phyloP scores from a whole-genome alignment of 2,888 invertebrate genomes.

The Drosophila birchii region DNA sequence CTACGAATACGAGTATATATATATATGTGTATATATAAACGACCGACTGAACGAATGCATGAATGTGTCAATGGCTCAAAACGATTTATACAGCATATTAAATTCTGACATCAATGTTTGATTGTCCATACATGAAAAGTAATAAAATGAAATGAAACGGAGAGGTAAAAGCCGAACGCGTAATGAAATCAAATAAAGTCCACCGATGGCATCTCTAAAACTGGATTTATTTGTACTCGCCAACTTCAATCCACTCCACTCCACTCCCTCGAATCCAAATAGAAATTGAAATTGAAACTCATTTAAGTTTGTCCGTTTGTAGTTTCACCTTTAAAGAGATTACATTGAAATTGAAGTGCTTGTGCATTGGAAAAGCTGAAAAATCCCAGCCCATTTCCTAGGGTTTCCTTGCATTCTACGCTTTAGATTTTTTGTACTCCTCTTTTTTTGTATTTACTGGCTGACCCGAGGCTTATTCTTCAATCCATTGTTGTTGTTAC shows the following conservation, averaged over 20 bases:
- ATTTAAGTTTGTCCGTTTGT: slow-evolving; percentile 65
- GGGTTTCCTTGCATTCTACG: slow-evolving; percentile 28
- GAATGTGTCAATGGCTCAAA: slow-evolving; percentile 81
- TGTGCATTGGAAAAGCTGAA: slow-evolving; percentile 34
- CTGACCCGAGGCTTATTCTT: slow-evolving; percentile 68
- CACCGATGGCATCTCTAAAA: slow-evolving; percentile 55
- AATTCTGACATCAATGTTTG: slow-evolving; percentile 81
- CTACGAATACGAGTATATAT: slow-evolving; percentile 24
- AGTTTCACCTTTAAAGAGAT: slow-evolving; percentile 77
- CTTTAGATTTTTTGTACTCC: not conserved
- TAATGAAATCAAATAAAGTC: slow-evolving; percentile 74
- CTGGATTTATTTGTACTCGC: slow-evolving; percentile 57
- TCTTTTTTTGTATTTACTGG: slow-evolving; percentile 36
- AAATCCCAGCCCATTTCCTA: slow-evolving; percentile 11
- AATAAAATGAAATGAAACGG: slow-evolving; percentile 37
- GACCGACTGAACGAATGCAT: slow-evolving; percentile 65
- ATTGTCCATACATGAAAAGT: slow-evolving; percentile 55
- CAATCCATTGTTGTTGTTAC: slow-evolving; percentile 40
- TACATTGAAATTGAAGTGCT: slow-evolving; percentile 77
- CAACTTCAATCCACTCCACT: not conserved
- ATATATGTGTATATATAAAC: not conserved
- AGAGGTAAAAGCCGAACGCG: slow-evolving; percentile 45
- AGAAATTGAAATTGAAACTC: slow-evolving; percentile 64
- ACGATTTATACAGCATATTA: slow-evolving; percentile 81
- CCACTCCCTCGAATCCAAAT: slow-evolving; percentile 32